Evolutionary conservation across 2,888 invertebrate genomes (phyloP).

Genomic region (Lasioglossum marginatum): DNA sequence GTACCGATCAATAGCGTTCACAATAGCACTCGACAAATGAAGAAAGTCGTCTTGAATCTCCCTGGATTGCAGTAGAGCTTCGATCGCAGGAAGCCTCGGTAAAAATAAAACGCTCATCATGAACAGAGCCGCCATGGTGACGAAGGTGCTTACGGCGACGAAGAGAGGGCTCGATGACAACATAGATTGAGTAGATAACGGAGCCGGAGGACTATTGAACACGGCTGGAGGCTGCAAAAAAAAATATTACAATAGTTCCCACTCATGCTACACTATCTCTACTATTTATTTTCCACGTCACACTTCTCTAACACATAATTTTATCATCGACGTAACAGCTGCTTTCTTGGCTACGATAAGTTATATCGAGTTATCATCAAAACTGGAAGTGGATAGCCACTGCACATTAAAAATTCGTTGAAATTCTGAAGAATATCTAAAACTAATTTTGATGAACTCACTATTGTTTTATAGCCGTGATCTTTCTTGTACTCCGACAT

Average conservation of each 20-base stretch:
- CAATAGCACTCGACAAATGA: conserved; percentile 70
- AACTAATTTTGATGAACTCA: conserved; percentile 38
- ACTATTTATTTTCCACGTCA: neutral
- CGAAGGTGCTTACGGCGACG: conserved; percentile 87
- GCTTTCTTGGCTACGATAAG: neutral
- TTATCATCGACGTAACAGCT: neutral
- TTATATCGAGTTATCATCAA: neutral
- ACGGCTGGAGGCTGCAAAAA: conserved; percentile 58
- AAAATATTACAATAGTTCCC: neutral
- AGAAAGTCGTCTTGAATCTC: conserved; percentile 71
- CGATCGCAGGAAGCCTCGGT: conserved; percentile 83
- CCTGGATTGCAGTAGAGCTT: conserved; percentile 62
- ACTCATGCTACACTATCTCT: neutral
- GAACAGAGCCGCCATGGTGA: conserved; percentile 86
- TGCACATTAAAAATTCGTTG: neutral
- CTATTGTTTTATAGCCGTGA: conserved; percentile 70
- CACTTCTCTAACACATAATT: neutral
- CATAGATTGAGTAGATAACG: conserved; percentile 77
- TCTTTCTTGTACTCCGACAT: conserved; percentile 80
- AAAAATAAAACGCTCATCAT: conserved; percentile 85
- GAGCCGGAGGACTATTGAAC: conserved; percentile 52
- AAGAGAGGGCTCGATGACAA: conserved; percentile 85
- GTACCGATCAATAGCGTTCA: conserved; percentile 72
- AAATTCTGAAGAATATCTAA: neutral
- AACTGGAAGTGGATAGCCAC: neutral